Conservation (phyloP, 2,113 vertebrate species). For the Piaya cayana region DNA sequence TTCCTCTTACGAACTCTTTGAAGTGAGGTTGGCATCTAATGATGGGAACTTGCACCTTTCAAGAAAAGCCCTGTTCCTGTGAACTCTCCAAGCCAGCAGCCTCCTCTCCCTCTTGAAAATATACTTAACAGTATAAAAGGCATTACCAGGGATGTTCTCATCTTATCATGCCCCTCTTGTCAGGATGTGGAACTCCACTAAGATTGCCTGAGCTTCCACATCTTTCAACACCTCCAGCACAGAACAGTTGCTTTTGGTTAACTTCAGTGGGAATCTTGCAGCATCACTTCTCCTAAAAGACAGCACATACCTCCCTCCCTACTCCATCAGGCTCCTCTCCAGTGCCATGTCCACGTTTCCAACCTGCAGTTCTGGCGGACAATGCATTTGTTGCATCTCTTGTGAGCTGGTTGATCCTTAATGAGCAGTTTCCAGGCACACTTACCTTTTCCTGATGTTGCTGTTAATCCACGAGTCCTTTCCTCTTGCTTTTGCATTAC, state of each 20-base stretch:
- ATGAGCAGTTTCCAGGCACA: not conserved
- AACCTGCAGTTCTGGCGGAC: not conserved
- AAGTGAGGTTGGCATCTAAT: not conserved
- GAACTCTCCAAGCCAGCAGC: not conserved
- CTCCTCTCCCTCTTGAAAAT: not conserved
- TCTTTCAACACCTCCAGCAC: not conserved
- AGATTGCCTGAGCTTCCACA: not conserved
- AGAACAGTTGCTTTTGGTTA: not conserved
- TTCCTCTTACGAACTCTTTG: not conserved
- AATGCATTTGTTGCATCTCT: not conserved
- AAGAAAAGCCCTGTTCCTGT: not conserved
- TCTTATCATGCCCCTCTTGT: not conserved
- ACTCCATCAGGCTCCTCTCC: not conserved
- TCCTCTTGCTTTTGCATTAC: not conserved
- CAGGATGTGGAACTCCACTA: not conserved
- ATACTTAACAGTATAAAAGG: not conserved
- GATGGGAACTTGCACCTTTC: not conserved
- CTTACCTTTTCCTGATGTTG: not conserved
- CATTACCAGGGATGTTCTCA: not conserved
- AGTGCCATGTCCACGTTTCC: rapidly evolving
- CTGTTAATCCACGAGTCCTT: not conserved
- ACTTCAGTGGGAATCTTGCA: not conserved
- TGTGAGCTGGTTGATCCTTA: not conserved
- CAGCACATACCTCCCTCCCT: not conserved
- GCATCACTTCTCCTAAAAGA: not conserved